phyloP scores from a whole-genome alignment of 2,113 vertebrate species.

The Phaethornis superciliosus region DNA sequence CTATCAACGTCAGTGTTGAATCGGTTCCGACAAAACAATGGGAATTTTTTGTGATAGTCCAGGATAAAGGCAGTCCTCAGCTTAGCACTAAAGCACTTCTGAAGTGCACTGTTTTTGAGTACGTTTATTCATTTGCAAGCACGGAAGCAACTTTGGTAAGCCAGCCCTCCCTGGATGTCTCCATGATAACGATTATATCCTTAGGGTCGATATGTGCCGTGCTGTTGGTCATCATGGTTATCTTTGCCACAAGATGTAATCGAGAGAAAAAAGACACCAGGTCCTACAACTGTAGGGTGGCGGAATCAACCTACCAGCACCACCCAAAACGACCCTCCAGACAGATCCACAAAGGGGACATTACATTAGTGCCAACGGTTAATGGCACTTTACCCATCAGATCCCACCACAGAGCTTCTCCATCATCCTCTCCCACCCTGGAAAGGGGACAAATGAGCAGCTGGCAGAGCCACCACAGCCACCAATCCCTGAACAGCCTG shows the following conservation, averaged over 20 bases:
- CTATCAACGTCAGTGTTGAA: conserved; percentile 88
- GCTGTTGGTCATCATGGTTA: conserved; percentile 91
- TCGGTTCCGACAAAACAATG: conserved; percentile 79
- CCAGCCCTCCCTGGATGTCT: conserved; percentile 85
- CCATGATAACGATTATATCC: conserved; percentile 95
- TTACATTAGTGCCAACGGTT: conserved; percentile 90
- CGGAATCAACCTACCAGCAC: conserved; percentile 94
- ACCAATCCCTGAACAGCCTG: conserved; percentile 96
- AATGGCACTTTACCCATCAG: conserved; percentile 93
- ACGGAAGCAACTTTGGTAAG: conserved; percentile 79
- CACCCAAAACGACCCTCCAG: conserved; percentile 94
- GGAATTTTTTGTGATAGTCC: conserved; percentile 88
- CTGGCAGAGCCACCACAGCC: conserved; percentile 93
- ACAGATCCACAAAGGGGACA: conserved; percentile 98
- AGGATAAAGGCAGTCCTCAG: conserved; percentile 87
- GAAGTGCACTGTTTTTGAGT: conserved; percentile 83
- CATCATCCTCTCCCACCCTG: conserved; percentile 88
- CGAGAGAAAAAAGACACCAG: conserved; percentile 94
- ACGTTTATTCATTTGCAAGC: conserved; percentile 79
- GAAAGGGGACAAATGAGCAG: conserved; percentile 91
- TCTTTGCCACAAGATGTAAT: conserved; percentile 92
- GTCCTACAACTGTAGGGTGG: conserved; percentile 95
- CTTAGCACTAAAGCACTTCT: conserved; percentile 86
- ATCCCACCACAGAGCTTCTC: conserved; percentile 88
- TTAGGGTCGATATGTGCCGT: conserved; percentile 90